Conservation (phyloP, 2,888 invertebrate species). For the Leptopilina syphax region DNA sequence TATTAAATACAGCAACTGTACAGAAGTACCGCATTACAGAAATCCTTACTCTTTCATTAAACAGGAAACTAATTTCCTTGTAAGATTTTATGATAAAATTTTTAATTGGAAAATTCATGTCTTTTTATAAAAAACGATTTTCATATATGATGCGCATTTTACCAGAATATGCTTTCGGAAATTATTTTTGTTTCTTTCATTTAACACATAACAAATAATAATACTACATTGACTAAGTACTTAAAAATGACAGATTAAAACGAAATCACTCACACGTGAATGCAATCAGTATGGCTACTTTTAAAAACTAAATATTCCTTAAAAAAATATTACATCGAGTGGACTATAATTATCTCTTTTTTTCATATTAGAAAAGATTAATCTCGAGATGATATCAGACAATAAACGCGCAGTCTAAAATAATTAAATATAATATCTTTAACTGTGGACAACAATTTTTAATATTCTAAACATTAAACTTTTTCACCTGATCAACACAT, state of each 20-base stretch:
- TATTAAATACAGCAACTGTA: slow-evolving; percentile 17
- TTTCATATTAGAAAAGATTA: neutral
- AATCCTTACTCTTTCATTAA: neutral
- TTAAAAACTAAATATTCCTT: slow-evolving; percentile 1
- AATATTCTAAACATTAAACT: neutral
- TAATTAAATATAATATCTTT: neutral
- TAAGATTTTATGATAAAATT: slow-evolving; percentile 7
- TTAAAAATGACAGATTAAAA: slow-evolving; percentile 15
- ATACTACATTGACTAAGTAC: slow-evolving; percentile 38
- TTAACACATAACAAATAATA: slow-evolving; percentile 25
- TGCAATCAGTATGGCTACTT: neutral
- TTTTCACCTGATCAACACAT: slow-evolving; percentile 1
- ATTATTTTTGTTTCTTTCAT: neutral
- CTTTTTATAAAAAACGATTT: neutral
- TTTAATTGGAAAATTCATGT: neutral
- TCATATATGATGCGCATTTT: neutral
- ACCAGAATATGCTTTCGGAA: neutral
- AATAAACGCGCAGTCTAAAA: slow-evolving; percentile 6
- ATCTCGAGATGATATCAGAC: neutral
- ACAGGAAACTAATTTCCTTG: neutral
- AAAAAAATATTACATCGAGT: slow-evolving; percentile 7
- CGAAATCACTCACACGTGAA: neutral
- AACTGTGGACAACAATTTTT: neutral
- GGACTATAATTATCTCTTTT: slow-evolving; percentile 9
- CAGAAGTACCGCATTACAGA: neutral